Evolutionary conservation across 1,140 invertebrate species (phyloP), one percentile per base, ranked within the genome.

Genomic region (Proctacanthus coquilletti): DNA sequence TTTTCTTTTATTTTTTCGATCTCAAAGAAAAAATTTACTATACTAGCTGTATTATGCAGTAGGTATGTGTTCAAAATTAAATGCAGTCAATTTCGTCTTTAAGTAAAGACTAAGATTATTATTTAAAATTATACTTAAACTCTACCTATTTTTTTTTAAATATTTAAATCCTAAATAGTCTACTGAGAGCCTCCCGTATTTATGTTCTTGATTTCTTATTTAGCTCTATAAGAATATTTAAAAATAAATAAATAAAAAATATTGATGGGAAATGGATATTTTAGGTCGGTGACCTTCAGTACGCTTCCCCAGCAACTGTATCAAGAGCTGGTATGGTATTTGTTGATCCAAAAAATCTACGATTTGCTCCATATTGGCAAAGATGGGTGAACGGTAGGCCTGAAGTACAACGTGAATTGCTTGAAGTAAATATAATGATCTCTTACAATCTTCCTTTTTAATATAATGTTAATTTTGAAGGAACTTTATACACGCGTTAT

Each of bases 291-390:
- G 81, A 92, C 62, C 68, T 94, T 30, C 75, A 79, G 50, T 89
- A 85, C 51, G 87, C 87, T 1, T 92, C 87, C 1, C 88, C 87
- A 0, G 84, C 88, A 1, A 92, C 85, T 0, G 84, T 93, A 1
- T 91, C 85, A 0, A 69, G 87, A 41, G 85, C 84, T 5, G 87
- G 87, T 18, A 89, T 94, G 85, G 84, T 94, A 5, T 95, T 81
- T 50, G 84, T 94, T 21, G 86, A 92, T 51, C 84, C 86, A 0
- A 87, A 88, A 57, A 86, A 86, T 64, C 64, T 94, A 18, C 83
- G 84, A 0, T 87, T 80, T 52, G 65, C 76, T 43, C 85, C 87
- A 0, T 92, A 75, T 59, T 88, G 87, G 80, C 65, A 81, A 25
- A 72, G 74, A 54, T 92, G 78, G 78, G 58, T 76, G 10, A 50